phyloP scores from a whole-genome alignment of 1,140 invertebrate genomes.

The Maconellicoccus hirsutus region DNA sequence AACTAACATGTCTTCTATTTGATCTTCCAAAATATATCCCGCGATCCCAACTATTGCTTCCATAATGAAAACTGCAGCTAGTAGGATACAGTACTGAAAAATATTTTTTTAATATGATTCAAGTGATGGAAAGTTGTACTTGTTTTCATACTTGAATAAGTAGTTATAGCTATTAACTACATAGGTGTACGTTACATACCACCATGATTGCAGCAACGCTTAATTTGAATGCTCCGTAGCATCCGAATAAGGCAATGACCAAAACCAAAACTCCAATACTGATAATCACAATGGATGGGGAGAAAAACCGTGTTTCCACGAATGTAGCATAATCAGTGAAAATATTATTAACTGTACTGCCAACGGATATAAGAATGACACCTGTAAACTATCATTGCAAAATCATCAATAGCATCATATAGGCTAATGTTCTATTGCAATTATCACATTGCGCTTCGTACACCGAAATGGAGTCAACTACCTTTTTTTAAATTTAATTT shows the following conservation, averaged over 20 bases:
- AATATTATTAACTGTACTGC: conserved; percentile 32
- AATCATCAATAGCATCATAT: too few species aligned
- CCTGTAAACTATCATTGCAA: conserved; percentile 31
- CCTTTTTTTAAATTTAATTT: too few species aligned
- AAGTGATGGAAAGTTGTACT: too few species aligned
- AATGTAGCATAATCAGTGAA: conserved; percentile 36
- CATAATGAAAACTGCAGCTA: conserved; percentile 66
- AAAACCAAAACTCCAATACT: conserved; percentile 58
- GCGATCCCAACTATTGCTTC: conserved; percentile 74
- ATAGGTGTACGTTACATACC: conserved; percentile 40
- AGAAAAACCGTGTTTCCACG: conserved; percentile 33
- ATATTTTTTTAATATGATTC: too few species aligned
- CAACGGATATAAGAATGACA: conserved; percentile 32
- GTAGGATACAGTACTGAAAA: conserved; percentile 68
- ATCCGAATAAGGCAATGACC: conserved; percentile 68
- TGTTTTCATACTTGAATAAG: not conserved
- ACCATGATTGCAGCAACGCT: conserved; percentile 69
- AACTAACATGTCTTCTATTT: not conserved
- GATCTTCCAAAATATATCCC: conserved; percentile 31
- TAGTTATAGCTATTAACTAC: not conserved
- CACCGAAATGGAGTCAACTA: too few species aligned
- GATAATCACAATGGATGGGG: conserved; percentile 44
- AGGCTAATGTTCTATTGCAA: too few species aligned
- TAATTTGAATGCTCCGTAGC: conserved; percentile 69
- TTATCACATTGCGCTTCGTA: too few species aligned